phyloP scores from a whole-genome alignment of 2,113 vertebrate species.

The Vanacampus margaritifer region DNA sequence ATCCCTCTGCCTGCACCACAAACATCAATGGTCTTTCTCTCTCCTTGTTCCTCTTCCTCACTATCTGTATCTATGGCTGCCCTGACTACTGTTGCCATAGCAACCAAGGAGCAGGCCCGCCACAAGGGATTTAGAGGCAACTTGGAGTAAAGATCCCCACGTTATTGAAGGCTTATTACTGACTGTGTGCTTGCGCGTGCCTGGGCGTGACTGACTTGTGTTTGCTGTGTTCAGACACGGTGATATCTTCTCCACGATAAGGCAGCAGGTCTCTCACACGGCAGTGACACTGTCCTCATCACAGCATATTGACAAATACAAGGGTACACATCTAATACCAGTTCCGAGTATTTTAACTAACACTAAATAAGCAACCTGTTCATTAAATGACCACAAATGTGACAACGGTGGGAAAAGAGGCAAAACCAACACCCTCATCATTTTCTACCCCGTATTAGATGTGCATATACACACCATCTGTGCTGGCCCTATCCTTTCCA shows the following conservation, averaged over 20 bases:
- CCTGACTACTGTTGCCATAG: conserved; percentile 64
- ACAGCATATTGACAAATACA: conserved; percentile 8
- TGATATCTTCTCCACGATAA: conserved; percentile 28
- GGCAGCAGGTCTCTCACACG: conserved; percentile 24
- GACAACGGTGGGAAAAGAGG: not conserved
- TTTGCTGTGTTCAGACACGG: conserved; percentile 42
- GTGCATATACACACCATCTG: conserved; percentile 21
- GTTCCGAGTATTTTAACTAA: conserved; percentile 6
- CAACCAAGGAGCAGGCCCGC: conserved; percentile 55
- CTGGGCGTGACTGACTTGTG: conserved; percentile 24
- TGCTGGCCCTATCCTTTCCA: conserved; percentile 49
- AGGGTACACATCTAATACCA: conserved; percentile 11
- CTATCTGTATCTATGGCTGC: conserved; percentile 43
- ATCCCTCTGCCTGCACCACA: conserved; percentile 47
- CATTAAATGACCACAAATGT: not conserved
- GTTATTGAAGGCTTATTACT: conserved; percentile 62
- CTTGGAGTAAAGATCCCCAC: conserved; percentile 58
- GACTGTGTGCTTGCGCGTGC: conserved; percentile 43
- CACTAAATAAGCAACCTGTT: not conserved
- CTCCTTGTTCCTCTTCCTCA: conserved; percentile 42
- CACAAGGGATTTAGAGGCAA: conserved; percentile 59
- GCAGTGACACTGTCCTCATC: conserved; percentile 7
- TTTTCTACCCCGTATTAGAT: not conserved
- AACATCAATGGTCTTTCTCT: conserved; percentile 47
- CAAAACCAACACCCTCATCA: not conserved